Evolutionary conservation across 2,113 vertebrate species (phyloP), one percentile per base, ranked within the genome.

Genomic region (Mesoclemmys tuberculata): DNA sequence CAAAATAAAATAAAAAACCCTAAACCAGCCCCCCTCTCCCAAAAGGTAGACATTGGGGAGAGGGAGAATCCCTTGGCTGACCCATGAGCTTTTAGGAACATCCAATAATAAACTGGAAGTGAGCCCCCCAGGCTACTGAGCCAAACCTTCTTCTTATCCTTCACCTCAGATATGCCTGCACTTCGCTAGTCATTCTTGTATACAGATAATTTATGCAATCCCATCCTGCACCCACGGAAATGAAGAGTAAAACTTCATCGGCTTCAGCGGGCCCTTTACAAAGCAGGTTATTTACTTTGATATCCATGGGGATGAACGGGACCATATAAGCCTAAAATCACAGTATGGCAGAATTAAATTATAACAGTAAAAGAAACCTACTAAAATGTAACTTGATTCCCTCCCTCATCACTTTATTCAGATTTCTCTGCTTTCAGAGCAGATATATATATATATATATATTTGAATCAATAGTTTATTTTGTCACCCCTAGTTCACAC

Each of bases 211-310:
- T 9, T 89, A 93, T 82, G 82, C 90, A 95, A 81, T 94, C 78
- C 1, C 78, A 22, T 92, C 95, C 92, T 78, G 64, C 96, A 97
- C 93, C 95, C 95, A 97, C 90, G 90, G 41, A 75, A 26, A 75
- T 41, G 18, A 68, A 68, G 5, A 68, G 61, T 35, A 75, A 75
- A 75, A 26, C 71, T 94, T 95, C 94, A 93, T 94, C 91, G 87
- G 96, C 95, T 80, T 83, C 89, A 81, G 89, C 19, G 75, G 81
- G 51, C 86, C 87, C 49, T 1, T 80, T 92, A 58, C 80, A 52
- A 38, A 46, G 41, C 1, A 13, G 80, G 74, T 55, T 48, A 51
- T 75, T 82, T 75, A 24, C 22, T 61, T 83, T 49, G 75, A 86
- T 58, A 21, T 78, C 83, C 5, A 0, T 31, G 41, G 52, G 79